phyloP scores from a whole-genome alignment of 2,797 vertebrate species.

The Anableps anableps region DNA sequence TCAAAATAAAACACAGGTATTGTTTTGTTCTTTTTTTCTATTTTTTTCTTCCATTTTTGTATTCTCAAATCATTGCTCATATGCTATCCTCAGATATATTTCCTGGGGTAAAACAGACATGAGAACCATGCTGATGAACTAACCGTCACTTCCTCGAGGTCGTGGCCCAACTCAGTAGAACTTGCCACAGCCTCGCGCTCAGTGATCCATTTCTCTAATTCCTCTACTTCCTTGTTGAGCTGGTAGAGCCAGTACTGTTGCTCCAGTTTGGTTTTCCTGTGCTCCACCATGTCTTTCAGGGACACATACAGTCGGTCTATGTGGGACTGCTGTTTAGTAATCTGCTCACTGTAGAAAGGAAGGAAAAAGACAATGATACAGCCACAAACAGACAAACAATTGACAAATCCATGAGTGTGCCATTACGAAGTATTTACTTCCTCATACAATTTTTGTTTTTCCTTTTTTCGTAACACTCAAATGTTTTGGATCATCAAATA shows the following conservation, averaged over 20 bases:
- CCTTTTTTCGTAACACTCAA: neutral
- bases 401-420: neutral
- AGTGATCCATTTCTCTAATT: conserved; percentile 95
- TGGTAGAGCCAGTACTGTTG: conserved; percentile 94
- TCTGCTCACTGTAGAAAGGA: conserved; percentile 81
- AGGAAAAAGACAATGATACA: conserved; percentile 9
- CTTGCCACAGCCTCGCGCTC: conserved; percentile 91
- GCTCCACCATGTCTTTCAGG: conserved; percentile 92
- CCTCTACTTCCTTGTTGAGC: conserved; percentile 92
- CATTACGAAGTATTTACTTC: neutral
- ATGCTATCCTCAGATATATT: neutral
- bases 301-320: conserved; percentile 93
- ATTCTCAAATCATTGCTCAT: neutral
- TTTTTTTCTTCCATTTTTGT: neutral
- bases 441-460: conserved; percentile 1
- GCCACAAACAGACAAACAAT: neutral
- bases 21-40: neutral
- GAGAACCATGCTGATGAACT: conserved; percentile 27
- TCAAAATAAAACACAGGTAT: neutral
- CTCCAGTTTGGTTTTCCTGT: conserved; percentile 89
- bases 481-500: neutral
- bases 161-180: conserved; percentile 92
- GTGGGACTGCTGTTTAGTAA: conserved; percentile 92
- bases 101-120: neutral
- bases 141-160: conserved; percentile 95